A percentile compares a stretch with the other conserved stretches of the same genome.
These are phyloP conservation scores for Teleogryllus oceanicus DNA, from an alignment of 2,888 invertebrate genomes.

Conservation along the genomic window DNA sequence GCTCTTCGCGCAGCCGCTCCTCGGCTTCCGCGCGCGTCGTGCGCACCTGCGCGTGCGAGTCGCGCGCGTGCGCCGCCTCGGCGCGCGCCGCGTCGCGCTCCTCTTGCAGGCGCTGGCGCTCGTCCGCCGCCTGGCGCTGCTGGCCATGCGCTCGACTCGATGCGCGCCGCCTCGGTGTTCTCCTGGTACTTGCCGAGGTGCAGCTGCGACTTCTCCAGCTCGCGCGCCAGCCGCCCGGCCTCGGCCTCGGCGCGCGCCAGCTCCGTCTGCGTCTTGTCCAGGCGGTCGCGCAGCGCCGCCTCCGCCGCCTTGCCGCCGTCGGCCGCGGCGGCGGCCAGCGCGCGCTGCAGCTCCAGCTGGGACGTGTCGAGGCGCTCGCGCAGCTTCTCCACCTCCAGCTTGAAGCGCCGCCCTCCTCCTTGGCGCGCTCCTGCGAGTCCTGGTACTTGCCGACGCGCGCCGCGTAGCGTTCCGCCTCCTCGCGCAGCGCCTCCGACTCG, in stretches of 20 bases:
- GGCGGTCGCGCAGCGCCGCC: slow-evolving; percentile 73
- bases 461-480: slow-evolving; percentile 72
- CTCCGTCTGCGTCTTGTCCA: slow-evolving; percentile 65
- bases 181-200: slow-evolving; percentile 80
- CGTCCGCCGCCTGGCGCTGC: slow-evolving; percentile 52
- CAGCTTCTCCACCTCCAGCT: slow-evolving; percentile 76
- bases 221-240: slow-evolving; percentile 77
- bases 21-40: slow-evolving; percentile 59
- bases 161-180: slow-evolving; percentile 74
- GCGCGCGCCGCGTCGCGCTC: slow-evolving; percentile 69
- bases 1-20: slow-evolving; percentile 68
- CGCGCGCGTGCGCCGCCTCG: slow-evolving; percentile 64
- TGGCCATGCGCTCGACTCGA: slow-evolving; percentile 64
- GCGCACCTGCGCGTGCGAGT: slow-evolving; percentile 60
- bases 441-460: slow-evolving; percentile 73
- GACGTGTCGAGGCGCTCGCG: slow-evolving; percentile 72
- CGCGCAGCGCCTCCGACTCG: slow-evolving; percentile 73
- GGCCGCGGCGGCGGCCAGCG: slow-evolving; percentile 49
- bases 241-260: slow-evolving; percentile 66
- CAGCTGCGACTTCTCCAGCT: slow-evolving; percentile 80
- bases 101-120: slow-evolving; percentile 67
- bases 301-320: slow-evolving; percentile 39
- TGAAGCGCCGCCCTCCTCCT: slow-evolving; percentile 73
- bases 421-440: slow-evolving; percentile 60
- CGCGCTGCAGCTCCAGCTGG: slow-evolving; percentile 69